These are phyloP conservation scores for Nebria brevicollis DNA, from an alignment of 2,888 invertebrate genomes.

Conservation along the genomic window DNA sequence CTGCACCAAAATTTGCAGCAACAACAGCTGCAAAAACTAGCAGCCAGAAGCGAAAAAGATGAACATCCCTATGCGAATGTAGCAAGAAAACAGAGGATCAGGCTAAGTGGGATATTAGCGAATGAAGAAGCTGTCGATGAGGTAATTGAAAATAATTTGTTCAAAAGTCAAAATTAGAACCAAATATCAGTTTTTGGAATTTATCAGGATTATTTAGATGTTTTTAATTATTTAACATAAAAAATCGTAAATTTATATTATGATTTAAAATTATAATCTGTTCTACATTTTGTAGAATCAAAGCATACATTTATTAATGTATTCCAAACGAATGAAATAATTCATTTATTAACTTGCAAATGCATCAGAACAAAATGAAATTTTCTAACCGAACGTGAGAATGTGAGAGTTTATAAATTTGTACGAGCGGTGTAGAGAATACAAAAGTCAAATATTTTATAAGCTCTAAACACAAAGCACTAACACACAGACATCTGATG, in stretches of 20 bases:
- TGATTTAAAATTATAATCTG: no score
- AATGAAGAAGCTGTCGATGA: constrained; percentile 33
- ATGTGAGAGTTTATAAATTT: neutral
- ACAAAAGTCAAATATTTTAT: neutral
- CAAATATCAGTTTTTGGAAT: no score
- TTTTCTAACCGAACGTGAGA: neutral
- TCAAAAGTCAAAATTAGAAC: no score
- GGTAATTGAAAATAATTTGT: constrained; percentile 40
- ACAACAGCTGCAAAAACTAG: neutral
- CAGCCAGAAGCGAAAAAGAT: neutral
- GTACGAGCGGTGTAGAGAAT: neutral
- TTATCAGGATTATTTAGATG: no score
- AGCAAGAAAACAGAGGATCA: constrained; percentile 54
- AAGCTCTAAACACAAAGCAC: no score
- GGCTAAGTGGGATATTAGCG: constrained; percentile 51
- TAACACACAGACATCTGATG: neutral
- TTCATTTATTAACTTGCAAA: neutral
- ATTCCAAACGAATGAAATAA: neutral
- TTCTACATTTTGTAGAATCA: no score
- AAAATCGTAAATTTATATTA: no score
- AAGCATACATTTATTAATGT: no score
- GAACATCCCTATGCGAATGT: constrained; percentile 56
- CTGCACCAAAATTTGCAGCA: neutral
- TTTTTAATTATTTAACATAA: no score
- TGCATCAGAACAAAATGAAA: neutral